Evolutionary conservation across 2,113 vertebrate genomes (phyloP), one percentile per base, ranked within the genome.

Genomic region (Dicentrarchus labrax): DNA sequence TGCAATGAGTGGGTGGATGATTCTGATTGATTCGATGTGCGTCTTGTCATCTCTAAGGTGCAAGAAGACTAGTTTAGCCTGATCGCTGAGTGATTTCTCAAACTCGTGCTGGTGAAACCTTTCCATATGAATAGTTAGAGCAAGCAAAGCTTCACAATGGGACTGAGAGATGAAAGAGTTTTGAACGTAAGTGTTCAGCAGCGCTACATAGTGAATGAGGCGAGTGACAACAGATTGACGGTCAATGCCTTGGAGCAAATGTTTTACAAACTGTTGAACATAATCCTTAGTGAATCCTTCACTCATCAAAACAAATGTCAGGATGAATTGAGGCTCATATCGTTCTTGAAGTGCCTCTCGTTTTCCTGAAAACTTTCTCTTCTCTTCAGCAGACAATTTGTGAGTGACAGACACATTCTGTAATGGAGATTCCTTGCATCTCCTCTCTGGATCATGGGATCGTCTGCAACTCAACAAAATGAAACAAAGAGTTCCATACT

Each of bases 221-320:
- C 64, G 80, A 0, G 95, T 96, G 12, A 89, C 95, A 6, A 66
- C 53, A 36, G 95, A 92, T 0, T 77, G 24, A 0, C 0, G 92
- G 22, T 96, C 80, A 57, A 97, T 96, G 30, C 0, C 95, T 64
- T 94, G 48, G 0, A 97, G 43, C 41, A 96, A 89, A 88, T 96
- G 78, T 45, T 43, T 69, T 4, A 97, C 96, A 90, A 96, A 93
- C 3, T 94, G 0, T 5, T 82, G 77, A 65, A 97, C 69, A 0
- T 97, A 97, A 0, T 62, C 0, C 0, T 56, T 38, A 0, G 86
- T 75, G 90, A 96, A 97, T 73, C 92, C 96, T 72, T 96, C 70
- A 4, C 94, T 95, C 96, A 97, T 96, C 81, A 97, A 85, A 30
- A 97, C 95, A 91, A 97, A 97, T 0, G 96, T 97, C 43, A 97